A percentile compares a stretch with the other conserved stretches of the same genome.
Evolutionary conservation across 92 coral and sea anemone species (phyloP).

Genomic region (Phenganax marumi): DNA sequence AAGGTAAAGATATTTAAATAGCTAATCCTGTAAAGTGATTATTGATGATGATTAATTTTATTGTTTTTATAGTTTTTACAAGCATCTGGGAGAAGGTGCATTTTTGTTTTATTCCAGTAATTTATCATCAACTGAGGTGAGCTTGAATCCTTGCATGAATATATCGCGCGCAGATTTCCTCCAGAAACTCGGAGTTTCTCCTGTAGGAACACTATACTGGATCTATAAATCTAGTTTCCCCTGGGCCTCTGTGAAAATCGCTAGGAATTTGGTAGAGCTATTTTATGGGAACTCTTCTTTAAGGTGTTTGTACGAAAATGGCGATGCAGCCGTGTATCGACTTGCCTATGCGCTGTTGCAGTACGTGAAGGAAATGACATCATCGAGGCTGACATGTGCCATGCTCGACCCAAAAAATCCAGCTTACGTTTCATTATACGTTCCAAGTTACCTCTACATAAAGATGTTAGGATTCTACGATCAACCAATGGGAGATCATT

Average conservation of each 20-base stretch:
- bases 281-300: background rate
- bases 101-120: slow-evolving; percentile 63
- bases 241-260: no score
- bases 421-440: slow-evolving; percentile 69
- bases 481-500: slow-evolving; percentile 50
- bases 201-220: no score
- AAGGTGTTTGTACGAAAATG: slow-evolving; percentile 81
- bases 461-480: slow-evolving; percentile 69
- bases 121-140: slow-evolving; percentile 71
- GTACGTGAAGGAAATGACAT: slow-evolving; percentile 75
- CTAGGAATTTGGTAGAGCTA: background rate
- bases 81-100: slow-evolving; percentile 53
- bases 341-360: slow-evolving; percentile 84
- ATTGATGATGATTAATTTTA: background rate
- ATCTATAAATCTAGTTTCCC: no score
- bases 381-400: slow-evolving; percentile 86
- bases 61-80: slow-evolving; percentile 33
- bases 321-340: slow-evolving; percentile 61
- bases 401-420: slow-evolving; percentile 66
- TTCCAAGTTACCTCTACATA: slow-evolving; percentile 65
- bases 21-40: background rate
- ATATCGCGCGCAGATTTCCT: background rate
- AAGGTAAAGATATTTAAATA: slow-evolving; percentile 51
- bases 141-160: background rate
- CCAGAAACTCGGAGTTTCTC: background rate